A percentile compares a stretch with the other conserved stretches of the same genome.
These are phyloP conservation scores for Tetragonula carbonaria DNA, from an alignment of 2,888 invertebrate genomes.

Conservation along the genomic window DNA sequence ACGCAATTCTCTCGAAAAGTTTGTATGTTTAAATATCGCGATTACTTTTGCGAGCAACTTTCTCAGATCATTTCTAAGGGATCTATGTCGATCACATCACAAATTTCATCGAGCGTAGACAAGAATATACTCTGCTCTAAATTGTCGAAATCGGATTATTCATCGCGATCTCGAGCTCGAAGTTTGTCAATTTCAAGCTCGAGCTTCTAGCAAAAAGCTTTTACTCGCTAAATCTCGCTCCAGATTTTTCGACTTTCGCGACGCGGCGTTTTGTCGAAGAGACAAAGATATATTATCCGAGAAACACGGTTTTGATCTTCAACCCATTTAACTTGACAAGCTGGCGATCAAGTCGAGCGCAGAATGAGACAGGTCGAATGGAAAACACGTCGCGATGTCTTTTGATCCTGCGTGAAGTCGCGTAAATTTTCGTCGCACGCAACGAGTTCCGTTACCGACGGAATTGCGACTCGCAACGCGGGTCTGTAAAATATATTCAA, in stretches of 20 bases:
- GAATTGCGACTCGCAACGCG: slow-evolving; percentile 13
- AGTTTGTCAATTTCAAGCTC: too few species aligned
- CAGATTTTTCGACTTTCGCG: not conserved
- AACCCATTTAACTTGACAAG: slow-evolving; percentile 1
- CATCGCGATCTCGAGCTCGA: too few species aligned
- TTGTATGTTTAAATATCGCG: too few species aligned
- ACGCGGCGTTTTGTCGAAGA: not conserved
- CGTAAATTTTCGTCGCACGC: not conserved
- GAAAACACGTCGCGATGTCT: slow-evolving; percentile 5
- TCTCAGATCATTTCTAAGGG: too few species aligned
- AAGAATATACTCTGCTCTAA: too few species aligned
- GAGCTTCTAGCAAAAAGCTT: not conserved
- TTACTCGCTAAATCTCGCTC: not conserved
- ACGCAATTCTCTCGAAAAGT: too few species aligned
- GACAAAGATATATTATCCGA: not conserved
- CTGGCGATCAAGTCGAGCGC: not conserved
- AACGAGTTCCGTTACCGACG: slow-evolving; percentile 29
- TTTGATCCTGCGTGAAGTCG: slow-evolving; percentile 8
- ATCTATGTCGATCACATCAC: too few species aligned
- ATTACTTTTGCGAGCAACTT: too few species aligned
- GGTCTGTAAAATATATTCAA: slow-evolving; percentile 29
- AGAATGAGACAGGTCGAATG: not conserved
- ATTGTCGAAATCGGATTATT: too few species aligned
- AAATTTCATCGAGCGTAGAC: too few species aligned
- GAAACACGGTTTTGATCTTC: not conserved